Conservation (phyloP, 2,113 vertebrate genomes). For the Sinocyclocheilus anophthalmus region DNA sequence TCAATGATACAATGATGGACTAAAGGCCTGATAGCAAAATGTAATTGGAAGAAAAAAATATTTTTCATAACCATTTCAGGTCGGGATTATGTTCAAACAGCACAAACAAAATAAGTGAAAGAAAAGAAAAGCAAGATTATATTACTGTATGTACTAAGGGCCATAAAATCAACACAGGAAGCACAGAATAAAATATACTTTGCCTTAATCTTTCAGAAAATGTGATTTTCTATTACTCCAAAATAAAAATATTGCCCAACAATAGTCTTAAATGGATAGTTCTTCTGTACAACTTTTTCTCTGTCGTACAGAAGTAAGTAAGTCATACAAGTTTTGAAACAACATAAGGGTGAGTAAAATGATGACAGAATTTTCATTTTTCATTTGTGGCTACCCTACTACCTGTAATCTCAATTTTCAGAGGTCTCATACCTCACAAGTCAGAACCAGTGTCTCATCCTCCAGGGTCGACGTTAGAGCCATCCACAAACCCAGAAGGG, state of each 20-base stretch:
- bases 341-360: not conserved
- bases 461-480: slow-evolving; percentile 96
- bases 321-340: not conserved
- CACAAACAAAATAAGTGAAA: not conserved
- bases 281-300: not conserved
- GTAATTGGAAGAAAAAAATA: no score
- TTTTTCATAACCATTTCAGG: not conserved
- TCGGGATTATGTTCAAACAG: not conserved
- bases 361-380: not conserved
- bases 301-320: not conserved
- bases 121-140: not conserved
- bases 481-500: slow-evolving; percentile 95
- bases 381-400: not conserved
- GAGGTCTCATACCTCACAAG: slow-evolving; percentile 80
- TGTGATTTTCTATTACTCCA: no score
- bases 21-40: not conserved
- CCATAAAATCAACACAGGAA: not conserved
- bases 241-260: not conserved
- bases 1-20: not conserved
- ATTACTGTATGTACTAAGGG: not conserved
- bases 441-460: slow-evolving; percentile 98
- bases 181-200: no score
- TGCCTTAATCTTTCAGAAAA: no score
- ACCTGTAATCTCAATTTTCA: no score
- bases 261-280: not conserved